Conservation (phyloP, 2,797 vertebrate species). For the Spheniscus humboldti region DNA sequence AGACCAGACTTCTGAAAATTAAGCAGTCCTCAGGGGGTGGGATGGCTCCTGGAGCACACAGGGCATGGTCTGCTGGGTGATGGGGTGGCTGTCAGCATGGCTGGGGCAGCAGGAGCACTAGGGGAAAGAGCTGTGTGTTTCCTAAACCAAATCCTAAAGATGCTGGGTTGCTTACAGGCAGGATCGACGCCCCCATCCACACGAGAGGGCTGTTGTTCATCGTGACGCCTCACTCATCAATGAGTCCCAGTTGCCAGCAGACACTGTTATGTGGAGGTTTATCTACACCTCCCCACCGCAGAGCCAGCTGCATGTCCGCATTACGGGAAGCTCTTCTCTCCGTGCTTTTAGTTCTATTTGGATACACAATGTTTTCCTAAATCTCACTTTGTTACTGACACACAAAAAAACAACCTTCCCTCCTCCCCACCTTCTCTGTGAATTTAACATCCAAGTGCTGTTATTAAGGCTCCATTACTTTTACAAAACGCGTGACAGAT, state of each 20-base stretch:
- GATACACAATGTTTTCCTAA: neutral
- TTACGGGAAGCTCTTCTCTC: neutral
- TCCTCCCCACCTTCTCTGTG: neutral
- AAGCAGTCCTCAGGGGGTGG: neutral
- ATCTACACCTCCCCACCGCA: neutral
- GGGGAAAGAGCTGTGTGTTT: neutral
- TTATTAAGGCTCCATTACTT: neutral
- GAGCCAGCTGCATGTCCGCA: fast-evolving
- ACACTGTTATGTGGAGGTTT: fast-evolving
- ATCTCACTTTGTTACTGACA: neutral
- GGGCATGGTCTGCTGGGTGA: neutral
- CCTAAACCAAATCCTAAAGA: neutral
- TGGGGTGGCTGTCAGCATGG: no score
- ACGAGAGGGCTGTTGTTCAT: fast-evolving
- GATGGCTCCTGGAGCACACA: neutral
- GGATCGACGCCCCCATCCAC: fast-evolving
- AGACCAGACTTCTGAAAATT: neutral
- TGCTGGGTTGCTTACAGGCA: neutral
- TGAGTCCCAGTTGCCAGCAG: neutral
- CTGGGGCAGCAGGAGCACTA: neutral
- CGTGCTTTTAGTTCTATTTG: neutral
- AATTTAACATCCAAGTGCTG: neutral
- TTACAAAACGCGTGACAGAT: neutral
- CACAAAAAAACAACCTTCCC: neutral
- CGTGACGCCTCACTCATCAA: neutral